Evolutionary conservation across 2,797 vertebrate genomes (phyloP).

Genomic region (Chromobotia macracanthus): DNA sequence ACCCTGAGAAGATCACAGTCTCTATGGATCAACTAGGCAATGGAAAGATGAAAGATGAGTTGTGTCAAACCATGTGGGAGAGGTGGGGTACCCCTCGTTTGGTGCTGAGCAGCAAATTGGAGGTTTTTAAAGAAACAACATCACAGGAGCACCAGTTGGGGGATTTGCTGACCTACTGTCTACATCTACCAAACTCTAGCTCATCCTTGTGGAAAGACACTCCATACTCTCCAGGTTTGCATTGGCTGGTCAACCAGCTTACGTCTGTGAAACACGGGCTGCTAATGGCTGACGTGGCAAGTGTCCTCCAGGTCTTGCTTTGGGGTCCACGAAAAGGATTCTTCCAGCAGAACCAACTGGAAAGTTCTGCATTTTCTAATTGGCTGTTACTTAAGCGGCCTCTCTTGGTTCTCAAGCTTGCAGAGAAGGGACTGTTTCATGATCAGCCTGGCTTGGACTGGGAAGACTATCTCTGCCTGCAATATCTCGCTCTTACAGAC

Average conservation of each 20-base stretch:
- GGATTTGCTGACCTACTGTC: slow-evolving; percentile 72
- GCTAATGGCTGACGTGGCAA: slow-evolving; percentile 62
- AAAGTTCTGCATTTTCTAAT: slow-evolving; percentile 61
- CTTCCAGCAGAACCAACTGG: slow-evolving; percentile 57
- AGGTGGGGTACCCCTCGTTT: slow-evolving; percentile 72
- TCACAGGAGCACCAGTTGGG: slow-evolving; percentile 71
- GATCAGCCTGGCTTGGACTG: slow-evolving; percentile 65
- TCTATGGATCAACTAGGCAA: not conserved
- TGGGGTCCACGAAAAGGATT: slow-evolving; percentile 79
- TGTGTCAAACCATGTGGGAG: slow-evolving; percentile 65
- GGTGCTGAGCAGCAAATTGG: slow-evolving; percentile 64
- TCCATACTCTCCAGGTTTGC: slow-evolving; percentile 71
- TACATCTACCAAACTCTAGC: slow-evolving; percentile 59
- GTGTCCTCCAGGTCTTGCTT: slow-evolving; percentile 80
- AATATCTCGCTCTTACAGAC: slow-evolving; percentile 75
- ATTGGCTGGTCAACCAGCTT: slow-evolving; percentile 70
- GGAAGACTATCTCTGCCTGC: slow-evolving; percentile 82
- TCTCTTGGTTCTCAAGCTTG: slow-evolving; percentile 80
- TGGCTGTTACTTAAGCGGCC: slow-evolving; percentile 79
- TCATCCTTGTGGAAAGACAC: slow-evolving; percentile 55
- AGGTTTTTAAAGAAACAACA: slow-evolving; percentile 6
- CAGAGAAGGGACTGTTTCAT: slow-evolving; percentile 65
- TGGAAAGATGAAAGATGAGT: not conserved
- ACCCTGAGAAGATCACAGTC: slow-evolving; percentile 3
- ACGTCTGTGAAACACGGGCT: slow-evolving; percentile 58